Evolutionary conservation across 2,888 invertebrate genomes (phyloP).

Genomic region (Dicycla oo): DNA sequence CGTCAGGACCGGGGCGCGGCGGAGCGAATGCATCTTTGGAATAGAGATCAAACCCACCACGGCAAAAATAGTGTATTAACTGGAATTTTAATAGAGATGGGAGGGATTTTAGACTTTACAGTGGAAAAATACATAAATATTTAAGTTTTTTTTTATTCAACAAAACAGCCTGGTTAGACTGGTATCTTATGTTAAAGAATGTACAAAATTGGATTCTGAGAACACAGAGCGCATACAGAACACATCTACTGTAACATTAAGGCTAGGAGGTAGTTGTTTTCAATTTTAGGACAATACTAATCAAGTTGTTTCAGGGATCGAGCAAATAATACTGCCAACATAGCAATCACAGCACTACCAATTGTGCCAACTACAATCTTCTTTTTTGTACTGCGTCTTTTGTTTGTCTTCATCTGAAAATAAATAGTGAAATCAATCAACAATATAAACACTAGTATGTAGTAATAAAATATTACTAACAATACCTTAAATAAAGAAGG

Average conservation of each 20-base stretch:
- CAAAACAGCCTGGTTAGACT: constrained; percentile 10
- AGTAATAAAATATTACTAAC: no score
- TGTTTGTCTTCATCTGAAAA: constrained; percentile 72
- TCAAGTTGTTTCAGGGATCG: constrained; percentile 80
- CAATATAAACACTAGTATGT: no score
- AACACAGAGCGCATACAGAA: neutral
- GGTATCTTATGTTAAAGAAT: constrained; percentile 15
- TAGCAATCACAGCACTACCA: constrained; percentile 79
- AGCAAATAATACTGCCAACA: constrained; percentile 79
- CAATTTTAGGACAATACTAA: constrained; percentile 33
- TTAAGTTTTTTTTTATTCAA: constrained; percentile 22
- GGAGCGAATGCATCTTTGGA: constrained; percentile 13
- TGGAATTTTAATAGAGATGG: neutral
- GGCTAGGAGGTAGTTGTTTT: constrained; percentile 25
- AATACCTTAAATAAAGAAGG: no score
- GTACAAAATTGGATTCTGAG: constrained; percentile 19
- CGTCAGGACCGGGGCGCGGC: neutral
- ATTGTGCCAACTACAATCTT: constrained; percentile 83
- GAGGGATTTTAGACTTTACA: neutral
- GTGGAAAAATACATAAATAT: constrained; percentile 2
- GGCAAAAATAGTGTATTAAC: neutral
- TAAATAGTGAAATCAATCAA: constrained; percentile 51
- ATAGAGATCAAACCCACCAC: neutral
- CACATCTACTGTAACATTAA: constrained; percentile 14
- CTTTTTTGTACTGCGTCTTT: constrained; percentile 71